Conservation (phyloP, 2,797 vertebrate species). For the Hoplostethus atlanticus region DNA sequence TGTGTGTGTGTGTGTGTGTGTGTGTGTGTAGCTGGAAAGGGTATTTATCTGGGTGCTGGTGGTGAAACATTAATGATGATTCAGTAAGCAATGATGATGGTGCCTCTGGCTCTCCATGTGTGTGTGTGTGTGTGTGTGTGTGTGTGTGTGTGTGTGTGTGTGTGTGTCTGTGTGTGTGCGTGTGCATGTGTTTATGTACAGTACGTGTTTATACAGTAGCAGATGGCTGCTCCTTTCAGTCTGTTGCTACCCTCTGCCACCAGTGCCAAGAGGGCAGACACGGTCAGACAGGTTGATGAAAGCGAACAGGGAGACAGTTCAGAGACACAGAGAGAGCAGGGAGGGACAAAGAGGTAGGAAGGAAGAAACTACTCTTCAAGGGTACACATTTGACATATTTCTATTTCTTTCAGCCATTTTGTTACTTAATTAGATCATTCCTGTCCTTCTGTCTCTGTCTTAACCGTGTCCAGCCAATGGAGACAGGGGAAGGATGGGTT, state of each 20-base stretch:
- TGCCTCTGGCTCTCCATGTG: neutral
- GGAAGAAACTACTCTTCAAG: too few species aligned
- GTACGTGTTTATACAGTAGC: neutral
- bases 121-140: slow-evolving; percentile 4
- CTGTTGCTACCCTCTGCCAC: slow-evolving; percentile 20
- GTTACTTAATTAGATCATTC: slow-evolving; percentile 28
- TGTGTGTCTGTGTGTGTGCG: slow-evolving; percentile 3
- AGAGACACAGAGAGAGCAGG: slow-evolving; percentile 32
- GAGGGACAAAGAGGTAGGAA: slow-evolving; percentile 30
- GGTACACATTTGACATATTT: neutral
- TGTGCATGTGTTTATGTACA: neutral
- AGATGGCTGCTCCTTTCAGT: slow-evolving; percentile 19
- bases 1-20: neutral
- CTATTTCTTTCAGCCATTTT: slow-evolving; percentile 6
- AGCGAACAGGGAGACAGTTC: slow-evolving; percentile 13
- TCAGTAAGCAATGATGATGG: slow-evolving; percentile 3
- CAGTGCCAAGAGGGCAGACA: slow-evolving; percentile 25
- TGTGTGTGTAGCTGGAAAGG: neutral
- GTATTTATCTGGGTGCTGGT: neutral
- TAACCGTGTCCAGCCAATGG: slow-evolving; percentile 21
- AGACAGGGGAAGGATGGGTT: slow-evolving; percentile 51
- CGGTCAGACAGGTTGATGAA: slow-evolving; percentile 46
- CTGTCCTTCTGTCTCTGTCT: neutral
- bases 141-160: slow-evolving; percentile 14
- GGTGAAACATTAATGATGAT: slow-evolving; percentile 30